Base-by-base conservation (phyloP, 2,888 invertebrate genomes). In the Hemaris fuciformis region DNA sequence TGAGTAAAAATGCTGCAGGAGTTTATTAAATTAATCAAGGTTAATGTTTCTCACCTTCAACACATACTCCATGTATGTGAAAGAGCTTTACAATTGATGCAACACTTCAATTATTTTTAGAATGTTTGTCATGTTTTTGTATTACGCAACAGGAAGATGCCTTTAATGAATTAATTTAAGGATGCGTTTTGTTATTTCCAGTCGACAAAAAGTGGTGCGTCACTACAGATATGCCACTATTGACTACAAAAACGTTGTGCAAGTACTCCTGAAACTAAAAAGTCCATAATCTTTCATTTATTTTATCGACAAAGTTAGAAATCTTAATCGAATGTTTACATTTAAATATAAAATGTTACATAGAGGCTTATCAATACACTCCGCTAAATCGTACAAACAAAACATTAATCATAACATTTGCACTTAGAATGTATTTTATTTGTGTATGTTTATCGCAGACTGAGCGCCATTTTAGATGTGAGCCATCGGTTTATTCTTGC, bases 401-500 rank as follows among this genome's bases (percentile, higher is more conserved):
- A 27, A 31, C 53, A 53, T 53, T 53, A 31, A 53, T 53, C 53
- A 53, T 53, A 48, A 27, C 31, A 18, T 53, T 53, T 8, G 53
- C 53, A 53, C 53, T 53, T 53, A 18, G 53, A 53, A 53, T 53
- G 18, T 53, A 31, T 53, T 53, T 31, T 53, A 53, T 53, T 31
- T 10, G 10, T 31, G 48, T 48, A 25, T 48, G 27, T 53, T 53
- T 53, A 53, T 53, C 27, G 38, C 31, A 60, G 38, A 31, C 53
- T 1, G 53, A 8, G 31, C 27, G 27, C 42, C 20, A 41, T 23
- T 42, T 41, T 62, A 60, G 59, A 23, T 57, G 63, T 68, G 59
- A 60, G 63, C 41, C 45, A 48, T 64, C 66, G 59, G 53, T 53
- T 27, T 53, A 53, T 31, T 53, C 53, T 53, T 53, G 53, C 53